These are phyloP conservation scores for Galeruca laticollis DNA, from an alignment of 2,888 invertebrate species.

Conservation along the genomic window DNA sequence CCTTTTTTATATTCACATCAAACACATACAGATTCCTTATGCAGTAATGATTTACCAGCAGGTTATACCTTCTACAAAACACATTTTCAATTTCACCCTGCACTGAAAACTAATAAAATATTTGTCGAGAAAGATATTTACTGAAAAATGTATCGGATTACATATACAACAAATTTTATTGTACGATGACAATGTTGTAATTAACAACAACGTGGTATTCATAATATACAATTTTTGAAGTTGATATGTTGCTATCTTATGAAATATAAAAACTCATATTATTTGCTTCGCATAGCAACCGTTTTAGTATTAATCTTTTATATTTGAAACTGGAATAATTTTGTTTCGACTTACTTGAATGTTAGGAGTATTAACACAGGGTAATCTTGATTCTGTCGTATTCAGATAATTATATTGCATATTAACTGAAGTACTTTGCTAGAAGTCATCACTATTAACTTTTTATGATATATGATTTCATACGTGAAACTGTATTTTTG, in stretches of 20 bases:
- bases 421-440: not conserved
- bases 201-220: not conserved
- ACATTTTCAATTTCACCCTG: conserved; percentile 13
- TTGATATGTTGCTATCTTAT: conserved; percentile 1
- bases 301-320: not conserved
- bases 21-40: conserved; percentile 17
- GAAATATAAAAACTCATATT: not conserved
- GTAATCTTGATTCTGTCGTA: conserved; percentile 8
- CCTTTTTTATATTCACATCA: conserved; percentile 33
- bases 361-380: not conserved
- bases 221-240: not conserved
- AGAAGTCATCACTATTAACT: not conserved
- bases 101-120: not conserved
- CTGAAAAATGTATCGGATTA: not conserved
- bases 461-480: not conserved
- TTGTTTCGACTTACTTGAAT: not conserved
- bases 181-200: not conserved
- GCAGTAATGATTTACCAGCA: conserved; percentile 6
- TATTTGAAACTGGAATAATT: not conserved
- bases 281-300: not conserved
- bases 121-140: not conserved
- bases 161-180: not conserved
- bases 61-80: not conserved
- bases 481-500: not conserved
- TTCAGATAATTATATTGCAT: not conserved